These are phyloP conservation scores for Poeciliopsis presidionis DNA, from an alignment of 2,797 vertebrate species.

Conservation along the genomic window DNA sequence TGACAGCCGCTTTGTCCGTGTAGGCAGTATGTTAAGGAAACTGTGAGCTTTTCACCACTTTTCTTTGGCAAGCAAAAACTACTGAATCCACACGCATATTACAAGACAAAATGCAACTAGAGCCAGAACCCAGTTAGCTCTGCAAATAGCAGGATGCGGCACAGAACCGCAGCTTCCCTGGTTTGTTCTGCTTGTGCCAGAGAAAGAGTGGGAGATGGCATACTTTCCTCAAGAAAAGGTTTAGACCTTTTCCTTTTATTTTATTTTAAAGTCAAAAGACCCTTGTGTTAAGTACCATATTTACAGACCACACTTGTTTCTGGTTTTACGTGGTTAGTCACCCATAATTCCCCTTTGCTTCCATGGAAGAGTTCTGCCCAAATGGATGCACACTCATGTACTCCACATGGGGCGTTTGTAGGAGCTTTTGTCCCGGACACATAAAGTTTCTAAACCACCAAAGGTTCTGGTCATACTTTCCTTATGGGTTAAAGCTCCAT, in stretches of 20 bases:
- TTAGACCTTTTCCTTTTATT: background rate
- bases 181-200: background rate
- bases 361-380: background rate
- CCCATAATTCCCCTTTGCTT: background rate
- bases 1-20: constrained; percentile 1
- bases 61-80: background rate
- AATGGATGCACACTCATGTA: background rate
- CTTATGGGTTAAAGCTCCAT: background rate
- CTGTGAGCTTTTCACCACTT: background rate
- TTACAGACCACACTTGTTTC: background rate
- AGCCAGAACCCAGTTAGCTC: background rate
- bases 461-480: background rate
- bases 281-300: background rate
- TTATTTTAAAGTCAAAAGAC: background rate
- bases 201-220: background rate
- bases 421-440: background rate
- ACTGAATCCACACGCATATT: background rate
- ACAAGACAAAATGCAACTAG: background rate
- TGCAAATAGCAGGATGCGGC: background rate
- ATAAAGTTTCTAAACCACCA: background rate
- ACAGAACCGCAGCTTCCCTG: background rate
- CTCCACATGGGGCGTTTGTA: background rate
- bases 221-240: background rate
- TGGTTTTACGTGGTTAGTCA: background rate
- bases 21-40: background rate